Base-by-base conservation (phyloP, 2,797 vertebrate species). In the Lemur catta region DNA sequence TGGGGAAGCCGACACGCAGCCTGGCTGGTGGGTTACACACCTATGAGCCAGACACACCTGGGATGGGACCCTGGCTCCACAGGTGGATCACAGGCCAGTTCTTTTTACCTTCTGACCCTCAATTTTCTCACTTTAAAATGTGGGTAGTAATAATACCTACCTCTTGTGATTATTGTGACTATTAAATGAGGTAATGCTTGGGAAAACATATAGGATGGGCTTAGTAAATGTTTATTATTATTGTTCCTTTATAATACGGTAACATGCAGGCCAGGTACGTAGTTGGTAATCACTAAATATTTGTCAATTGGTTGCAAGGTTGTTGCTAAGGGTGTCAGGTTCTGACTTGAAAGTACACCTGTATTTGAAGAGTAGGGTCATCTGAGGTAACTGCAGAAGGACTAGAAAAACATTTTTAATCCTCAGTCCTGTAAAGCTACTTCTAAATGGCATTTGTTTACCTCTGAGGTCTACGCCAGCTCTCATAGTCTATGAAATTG, bases 391-490 rank as follows among this genome's bases (percentile, higher is more conserved):
- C 57, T 48, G 18, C 41, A 75, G 38, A 85, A 82, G 33, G 76
- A 20, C 71, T 50, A 57, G 63, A 92, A 95, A 88, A 97, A 38
- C 69, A 74, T 50, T 72, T 59, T 71, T 88, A 84, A 96, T 90
- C 89, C 71, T 91, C 48, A 80, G 28, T 43, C 91, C 90, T 65
- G 26, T 94, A 61, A 95, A 78, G 69, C 41, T 30, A 18, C 67
- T 91, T 35, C 71, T 35, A 57, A 82, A 94, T 82, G 71, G 76
- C 14, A 59, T 85, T 69, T 67, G 79, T 88, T 93, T 63, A 85
- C 74, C 59, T 87, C 33, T 55, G 30, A 84, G 52, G 24, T 87
- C 55, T 43, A 75, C 22, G 63, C 41, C 35, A 33, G 65, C 78
- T 72, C 18, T 52, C 38, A 75, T 14, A 72, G 63, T 86, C 84